Base-by-base conservation (phyloP, 2,888 invertebrate species). In the Catocala sponsa region DNA sequence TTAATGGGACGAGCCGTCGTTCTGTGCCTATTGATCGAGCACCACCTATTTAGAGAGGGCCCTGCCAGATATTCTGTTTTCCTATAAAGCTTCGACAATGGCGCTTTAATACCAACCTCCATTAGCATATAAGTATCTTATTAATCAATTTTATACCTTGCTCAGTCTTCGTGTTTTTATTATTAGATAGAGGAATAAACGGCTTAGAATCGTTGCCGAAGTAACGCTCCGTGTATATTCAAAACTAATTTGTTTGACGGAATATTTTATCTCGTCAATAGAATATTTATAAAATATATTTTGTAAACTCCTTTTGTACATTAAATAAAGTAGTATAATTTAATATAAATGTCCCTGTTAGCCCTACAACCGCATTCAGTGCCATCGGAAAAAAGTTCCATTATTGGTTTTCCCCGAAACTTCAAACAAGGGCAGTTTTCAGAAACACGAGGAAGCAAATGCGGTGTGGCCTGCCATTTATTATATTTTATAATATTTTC, bases 1-100 rank as follows among this genome's bases (percentile, higher is more conserved):
- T 90, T 89, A 90, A 90, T 89, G 86, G 86, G 82, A 80, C 82
- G 80, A 80, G 70, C 80, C 75, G 83, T 78, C 78, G 82, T 80
- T 76, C 74, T 82, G 78, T 79, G 85, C 80, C 85, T 90, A 90
- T 90, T 86, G 88, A 89, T 89, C 85, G 85, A 78, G 74, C 68
- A 66, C 65, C 63, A 63, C 66, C 74, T 68, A 58, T 67, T 69
- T 71, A 65, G 66, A 78, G 63, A 57, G 66, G 63, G 65, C 70
- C 63, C 59, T 64, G 63, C 64, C 68, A 67, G 66, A 74, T 72
- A 60, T 71, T 65, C 63, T 70, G 77, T 68, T 74, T 63, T 64
- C 59, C 52, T 63, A 63, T 70, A 66, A 38, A 52, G 59, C 57
- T 61, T 70, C 73, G 60, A 70, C 57, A 59, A 61, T 56, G 57